Percentiles rank a stretch among this genome's conserved stretches.
phyloP scores from a whole-genome alignment of 2,797 vertebrate genomes.

The Pempheris klunzingeri region DNA sequence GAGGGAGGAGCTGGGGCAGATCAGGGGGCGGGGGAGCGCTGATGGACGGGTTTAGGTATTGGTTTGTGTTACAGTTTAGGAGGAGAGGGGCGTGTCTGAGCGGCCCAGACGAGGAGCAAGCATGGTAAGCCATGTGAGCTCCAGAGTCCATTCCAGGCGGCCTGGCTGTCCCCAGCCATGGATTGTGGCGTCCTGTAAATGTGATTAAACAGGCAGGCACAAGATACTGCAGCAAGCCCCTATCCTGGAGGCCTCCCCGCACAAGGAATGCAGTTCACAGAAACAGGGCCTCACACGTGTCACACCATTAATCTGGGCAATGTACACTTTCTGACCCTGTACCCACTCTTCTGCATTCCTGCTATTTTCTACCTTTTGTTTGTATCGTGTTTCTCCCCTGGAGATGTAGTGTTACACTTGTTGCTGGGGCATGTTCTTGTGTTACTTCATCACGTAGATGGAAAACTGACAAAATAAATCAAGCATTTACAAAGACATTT shows the following conservation, averaged over 20 bases:
- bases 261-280: slow-evolving; percentile 75
- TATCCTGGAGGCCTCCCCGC: slow-evolving; percentile 75
- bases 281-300: slow-evolving; percentile 70
- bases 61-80: not conserved
- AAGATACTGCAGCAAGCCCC: slow-evolving; percentile 78
- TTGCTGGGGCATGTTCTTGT: slow-evolving; percentile 29
- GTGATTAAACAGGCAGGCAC: slow-evolving; percentile 85
- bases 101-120: not conserved
- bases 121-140: slow-evolving; percentile 56
- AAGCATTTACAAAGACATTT: not conserved
- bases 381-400: not conserved
- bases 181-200: slow-evolving; percentile 69
- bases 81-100: slow-evolving; percentile 11
- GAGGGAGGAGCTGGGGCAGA: not conserved
- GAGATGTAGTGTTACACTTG: slow-evolving; percentile 36
- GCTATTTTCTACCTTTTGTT: slow-evolving; percentile 31
- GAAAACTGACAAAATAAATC: not conserved
- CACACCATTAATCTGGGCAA: slow-evolving; percentile 57
- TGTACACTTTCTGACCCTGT: slow-evolving; percentile 38
- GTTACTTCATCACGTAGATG: not conserved
- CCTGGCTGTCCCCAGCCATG: not conserved
- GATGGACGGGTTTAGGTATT: not conserved
- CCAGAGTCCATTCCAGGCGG: slow-evolving; percentile 42
- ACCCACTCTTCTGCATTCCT: slow-evolving; percentile 21
- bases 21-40: not conserved